Evolutionary conservation across 2,888 invertebrate species (phyloP), one percentile per base, ranked within the genome.

Genomic region (Sminthurinus aureus): DNA sequence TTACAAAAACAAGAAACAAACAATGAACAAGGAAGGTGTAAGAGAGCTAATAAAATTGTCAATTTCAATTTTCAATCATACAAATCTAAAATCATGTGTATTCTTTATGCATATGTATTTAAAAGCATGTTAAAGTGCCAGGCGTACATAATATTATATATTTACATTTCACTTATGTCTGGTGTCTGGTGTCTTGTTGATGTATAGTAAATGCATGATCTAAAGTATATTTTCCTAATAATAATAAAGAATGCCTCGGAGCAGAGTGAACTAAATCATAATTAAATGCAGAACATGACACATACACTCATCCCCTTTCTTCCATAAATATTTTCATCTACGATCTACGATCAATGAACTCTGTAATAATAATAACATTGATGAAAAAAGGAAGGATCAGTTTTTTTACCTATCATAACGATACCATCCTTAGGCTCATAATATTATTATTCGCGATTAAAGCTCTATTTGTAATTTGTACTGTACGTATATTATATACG

Each of bases 221-320:
- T 38, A 38, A 38, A 38, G 38, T n/a, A 64, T 64, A 64, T 38
- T 4, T 38, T 38, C 38, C 38, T 38, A 38, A 69, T 69, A 69
- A 11, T 69, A 69, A n/a, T 20, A 20, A n/a, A 15, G 11, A 4
- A 6, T 80, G 24, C 80, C 80, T 73, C 24, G 20, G 18, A 81
- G 80, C 80, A 73, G 73, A 24, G 73, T n/a, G 71, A 79, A 79
- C 58, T 81, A 73, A 73, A 81, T 73, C 80, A 81, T 73, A 73
- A 74, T 81, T 81, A 74, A 81, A 81, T 81, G 52, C 74, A n/a
- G 26, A 22, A 75, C 75, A 75, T 20, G 75, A 22, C 20, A 76
- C 22, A 18, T 78, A 3, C 22, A 38, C 26, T 26, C 75, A 24
- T 75, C 26, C 12, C 18, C 26, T 26, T 18, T 38, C 38, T 75